These are phyloP conservation scores for Tortrix viridana DNA, from an alignment of 2,888 invertebrate species.

Conservation along the genomic window DNA sequence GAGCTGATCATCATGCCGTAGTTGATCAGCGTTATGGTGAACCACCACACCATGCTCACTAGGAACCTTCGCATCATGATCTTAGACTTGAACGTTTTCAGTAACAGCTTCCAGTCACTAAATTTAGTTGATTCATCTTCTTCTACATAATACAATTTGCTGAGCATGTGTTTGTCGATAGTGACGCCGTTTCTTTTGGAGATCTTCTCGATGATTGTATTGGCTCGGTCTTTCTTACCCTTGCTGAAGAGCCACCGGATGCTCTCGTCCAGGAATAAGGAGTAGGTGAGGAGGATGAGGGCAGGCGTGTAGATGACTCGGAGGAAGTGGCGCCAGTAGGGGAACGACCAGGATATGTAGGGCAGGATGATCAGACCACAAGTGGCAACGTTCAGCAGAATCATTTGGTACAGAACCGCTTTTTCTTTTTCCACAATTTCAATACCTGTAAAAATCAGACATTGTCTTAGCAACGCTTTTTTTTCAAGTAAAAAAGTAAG, in stretches of 20 bases:
- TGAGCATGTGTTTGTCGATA: constrained; percentile 58
- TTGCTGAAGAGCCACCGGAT: constrained; percentile 78
- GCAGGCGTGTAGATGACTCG: constrained; percentile 75
- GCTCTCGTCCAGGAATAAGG: constrained; percentile 74
- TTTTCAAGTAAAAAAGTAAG: too few relatives aligned
- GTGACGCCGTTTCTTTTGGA: constrained; percentile 65
- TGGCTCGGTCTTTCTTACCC: constrained; percentile 64
- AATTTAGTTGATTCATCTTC: constrained; percentile 52
- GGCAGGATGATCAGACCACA: constrained; percentile 72
- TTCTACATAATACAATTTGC: constrained; percentile 63
- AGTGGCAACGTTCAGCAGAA: constrained; percentile 74
- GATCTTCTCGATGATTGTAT: constrained; percentile 67
- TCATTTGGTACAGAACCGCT: constrained; percentile 73
- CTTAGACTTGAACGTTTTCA: constrained; percentile 71
- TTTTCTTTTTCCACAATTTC: constrained; percentile 75
- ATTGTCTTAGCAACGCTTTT: too few relatives aligned
- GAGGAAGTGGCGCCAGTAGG: constrained; percentile 76
- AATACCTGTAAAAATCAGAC: constrained; percentile 58
- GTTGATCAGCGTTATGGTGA: constrained; percentile 77
- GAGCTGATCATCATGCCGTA: constrained; percentile 81
- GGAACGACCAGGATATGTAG: constrained; percentile 71
- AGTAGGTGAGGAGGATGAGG: constrained; percentile 67
- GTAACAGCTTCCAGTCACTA: constrained; percentile 62
- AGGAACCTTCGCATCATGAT: constrained; percentile 75
- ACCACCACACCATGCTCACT: constrained; percentile 78